Conservation (phyloP, 1,140 invertebrate species). For the Coboldia fuscipes region DNA sequence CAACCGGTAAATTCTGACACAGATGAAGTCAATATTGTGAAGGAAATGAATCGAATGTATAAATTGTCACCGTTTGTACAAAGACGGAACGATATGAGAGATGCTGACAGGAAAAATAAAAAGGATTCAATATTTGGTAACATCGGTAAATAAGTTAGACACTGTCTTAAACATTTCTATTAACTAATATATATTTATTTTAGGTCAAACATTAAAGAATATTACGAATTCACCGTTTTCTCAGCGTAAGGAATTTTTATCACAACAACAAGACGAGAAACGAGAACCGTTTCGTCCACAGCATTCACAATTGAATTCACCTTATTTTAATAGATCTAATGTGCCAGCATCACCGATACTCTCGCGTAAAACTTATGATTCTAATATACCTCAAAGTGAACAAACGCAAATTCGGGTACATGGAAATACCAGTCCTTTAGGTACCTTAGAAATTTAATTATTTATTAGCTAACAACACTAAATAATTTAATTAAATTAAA, state of each 20-base stretch:
- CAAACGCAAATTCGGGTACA: background rate
- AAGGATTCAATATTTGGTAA: constrained; percentile 18
- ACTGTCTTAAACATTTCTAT: no score
- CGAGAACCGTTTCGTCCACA: no score
- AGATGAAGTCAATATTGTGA: constrained; percentile 2
- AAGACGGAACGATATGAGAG: constrained; percentile 5
- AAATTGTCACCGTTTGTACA: constrained; percentile 19
- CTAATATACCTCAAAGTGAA: background rate
- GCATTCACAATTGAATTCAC: no score
- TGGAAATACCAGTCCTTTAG: constrained; percentile 21
- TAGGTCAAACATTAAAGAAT: no score
- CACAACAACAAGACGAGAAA: background rate
- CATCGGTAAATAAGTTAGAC: constrained; percentile 10
- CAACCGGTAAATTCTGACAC: no score
- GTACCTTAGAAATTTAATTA: no score
- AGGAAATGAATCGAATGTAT: constrained; percentile 13
- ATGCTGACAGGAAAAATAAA: constrained; percentile 13
- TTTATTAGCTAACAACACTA: no score
- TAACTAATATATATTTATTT: no score
- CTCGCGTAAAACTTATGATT: constrained; percentile 1
- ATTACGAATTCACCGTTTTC: background rate
- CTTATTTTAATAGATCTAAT: no score
- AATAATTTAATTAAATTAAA: constrained; percentile 5
- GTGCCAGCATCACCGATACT: constrained; percentile 1
- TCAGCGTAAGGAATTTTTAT: constrained; percentile 4